Evolutionary conservation across 2,888 invertebrate genomes (phyloP).

Genomic region (Cantharis rufa): DNA sequence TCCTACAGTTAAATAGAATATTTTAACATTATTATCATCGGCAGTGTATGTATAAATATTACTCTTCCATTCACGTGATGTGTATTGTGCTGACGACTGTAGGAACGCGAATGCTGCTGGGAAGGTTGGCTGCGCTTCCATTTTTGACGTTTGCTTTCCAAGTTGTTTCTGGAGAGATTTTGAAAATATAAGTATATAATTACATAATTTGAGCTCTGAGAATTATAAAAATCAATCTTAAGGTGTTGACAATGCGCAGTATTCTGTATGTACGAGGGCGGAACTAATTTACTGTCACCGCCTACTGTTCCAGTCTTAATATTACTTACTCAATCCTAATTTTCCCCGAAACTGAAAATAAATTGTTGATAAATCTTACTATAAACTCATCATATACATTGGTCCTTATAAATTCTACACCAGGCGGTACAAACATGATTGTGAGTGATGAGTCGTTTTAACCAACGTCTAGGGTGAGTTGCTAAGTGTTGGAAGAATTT

Average conservation of each 20-base stretch:
- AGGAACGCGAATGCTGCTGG: background rate
- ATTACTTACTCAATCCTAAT: slow-evolving; percentile 31
- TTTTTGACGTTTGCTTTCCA: background rate
- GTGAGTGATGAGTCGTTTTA: background rate
- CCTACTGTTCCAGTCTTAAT: slow-evolving; percentile 33
- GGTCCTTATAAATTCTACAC: background rate
- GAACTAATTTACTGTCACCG: slow-evolving; percentile 33
- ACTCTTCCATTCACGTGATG: background rate
- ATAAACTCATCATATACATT: slow-evolving; percentile 4
- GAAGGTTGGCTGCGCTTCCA: background rate
- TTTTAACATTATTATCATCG: background rate
- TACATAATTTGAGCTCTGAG: slow-evolving; percentile 38
- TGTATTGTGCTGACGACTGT: background rate
- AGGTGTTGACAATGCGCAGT: slow-evolving; percentile 34
- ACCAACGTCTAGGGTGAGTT: background rate
- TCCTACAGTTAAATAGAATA: background rate
- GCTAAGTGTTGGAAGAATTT: background rate
- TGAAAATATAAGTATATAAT: slow-evolving; percentile 30
- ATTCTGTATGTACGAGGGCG: slow-evolving; percentile 30
- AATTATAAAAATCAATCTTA: slow-evolving; percentile 40
- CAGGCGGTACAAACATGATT: background rate
- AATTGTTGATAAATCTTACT: slow-evolving; percentile 27
- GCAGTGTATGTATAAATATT: background rate
- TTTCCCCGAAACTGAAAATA: slow-evolving; percentile 26
- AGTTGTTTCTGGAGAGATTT: slow-evolving; percentile 7